phyloP scores from a whole-genome alignment of 2,797 vertebrate genomes.

The Platalea minor region DNA sequence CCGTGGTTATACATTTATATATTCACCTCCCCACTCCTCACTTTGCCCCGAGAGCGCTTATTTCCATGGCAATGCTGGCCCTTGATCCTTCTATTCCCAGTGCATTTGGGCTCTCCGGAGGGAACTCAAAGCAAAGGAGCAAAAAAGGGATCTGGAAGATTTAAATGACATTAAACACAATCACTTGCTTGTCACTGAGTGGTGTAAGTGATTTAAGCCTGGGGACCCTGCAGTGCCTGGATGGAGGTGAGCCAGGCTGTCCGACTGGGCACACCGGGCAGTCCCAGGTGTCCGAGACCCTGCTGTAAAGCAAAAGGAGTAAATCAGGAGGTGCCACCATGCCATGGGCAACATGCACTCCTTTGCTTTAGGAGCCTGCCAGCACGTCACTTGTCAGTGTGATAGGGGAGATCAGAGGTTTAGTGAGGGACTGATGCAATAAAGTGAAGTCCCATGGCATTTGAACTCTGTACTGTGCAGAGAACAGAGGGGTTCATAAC shows the following conservation, averaged over 20 bases:
- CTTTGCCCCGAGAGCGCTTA: not conserved
- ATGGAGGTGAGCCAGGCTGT: accelerated
- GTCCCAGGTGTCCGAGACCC: not conserved
- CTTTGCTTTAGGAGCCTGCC: not conserved
- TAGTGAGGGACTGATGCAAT: not conserved
- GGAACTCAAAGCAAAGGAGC: not conserved
- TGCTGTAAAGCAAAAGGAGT: not conserved
- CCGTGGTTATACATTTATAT: not conserved
- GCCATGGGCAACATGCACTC: not conserved
- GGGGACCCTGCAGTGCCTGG: not conserved
- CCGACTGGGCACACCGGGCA: not conserved
- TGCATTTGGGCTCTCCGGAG: not conserved
- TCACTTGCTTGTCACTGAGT: not conserved
- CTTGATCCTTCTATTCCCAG: not conserved
- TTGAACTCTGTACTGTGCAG: not conserved
- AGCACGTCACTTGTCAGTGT: not conserved
- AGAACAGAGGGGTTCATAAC: not conserved
- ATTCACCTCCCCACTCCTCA: not conserved
- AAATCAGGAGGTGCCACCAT: not conserved
- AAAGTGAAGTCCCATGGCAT: not conserved
- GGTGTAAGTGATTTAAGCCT: not conserved
- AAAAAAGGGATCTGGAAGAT: not conserved
- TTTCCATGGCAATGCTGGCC: not conserved
- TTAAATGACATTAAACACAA: not conserved
- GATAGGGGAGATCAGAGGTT: not conserved